Evolutionary conservation across 1,140 invertebrate genomes (phyloP), one percentile per base, ranked within the genome.

Genomic region (Hypsibius dujardini): DNA sequence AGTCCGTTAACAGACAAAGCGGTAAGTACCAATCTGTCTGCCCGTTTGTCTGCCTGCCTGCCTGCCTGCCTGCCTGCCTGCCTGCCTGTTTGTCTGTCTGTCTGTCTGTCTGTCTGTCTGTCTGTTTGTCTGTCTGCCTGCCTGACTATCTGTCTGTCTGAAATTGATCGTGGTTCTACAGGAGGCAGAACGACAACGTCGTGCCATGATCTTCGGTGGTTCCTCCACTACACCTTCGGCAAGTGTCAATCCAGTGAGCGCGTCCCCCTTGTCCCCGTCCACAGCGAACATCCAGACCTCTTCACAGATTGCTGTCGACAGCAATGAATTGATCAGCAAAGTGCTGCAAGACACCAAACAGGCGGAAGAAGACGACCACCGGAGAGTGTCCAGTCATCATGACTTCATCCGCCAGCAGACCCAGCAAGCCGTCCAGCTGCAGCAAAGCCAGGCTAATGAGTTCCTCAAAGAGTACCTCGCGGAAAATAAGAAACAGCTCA

Each of bases 351-450:
- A 67, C 0, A 67, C 42, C 12, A 67, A 67, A 3, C 12, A 12
- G 3, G 62, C 62, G 12, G 62, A 67, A 67, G 42, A 45, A 3
- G 62, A 67, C 3, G 62, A 67, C 42, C 62, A 15, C 42, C 12
- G 42, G 45, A 12, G 62, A 15, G 62, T 67, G 12, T 3, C 12
- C 62, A 67, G 62, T 42, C 62, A 67, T 42, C 62, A 67, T 45
- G 62, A 67, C 12, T 67, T 67, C 45, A 67, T 67, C 45, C 62
- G 62, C 12, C 62, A 67, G 42, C 62, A 67, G 62, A 67, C 62
- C 3, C 62, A 67, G 62, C 62, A 67, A 12, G 62, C 62, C 12
- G 62, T 45, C 12, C 62, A 67, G 42, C 42, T 67, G 62, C 62
- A 67, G 42, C 62, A 67, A 45, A 3, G 3, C 12, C 62, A 67